Evolutionary conservation across 1,140 invertebrate genomes (phyloP), one percentile per base, ranked within the genome.

Genomic region (Parasteatoda tepidariorum): DNA sequence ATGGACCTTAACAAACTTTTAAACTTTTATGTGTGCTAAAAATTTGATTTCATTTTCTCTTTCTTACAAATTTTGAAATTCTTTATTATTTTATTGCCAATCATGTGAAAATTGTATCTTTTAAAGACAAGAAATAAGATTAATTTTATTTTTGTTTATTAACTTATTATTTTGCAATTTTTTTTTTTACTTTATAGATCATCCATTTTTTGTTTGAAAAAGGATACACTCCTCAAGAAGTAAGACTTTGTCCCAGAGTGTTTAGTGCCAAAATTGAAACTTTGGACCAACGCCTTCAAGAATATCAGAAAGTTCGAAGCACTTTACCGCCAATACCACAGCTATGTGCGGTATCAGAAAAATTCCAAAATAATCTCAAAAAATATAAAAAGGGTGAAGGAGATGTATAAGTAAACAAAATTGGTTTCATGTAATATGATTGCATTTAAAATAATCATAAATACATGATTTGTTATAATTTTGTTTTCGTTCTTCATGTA

Each of bases 141-240:
- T 68, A 5, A 28, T 57, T 22, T 59, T 74, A 55, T 59, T 74
- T 24, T 11, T 31, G 1, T 54, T 18, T 31, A 38, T 41, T 74
- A 4, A 38, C 11, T 38, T 28, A 26, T 38, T 41, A 4, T 41
- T 30, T n/a, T 41, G 24, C 11, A 70, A 22, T 34, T 66, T 28
- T 67, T 67, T 38, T 18, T 30, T 5, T 41, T 13, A 24, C 38
- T 18, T 66, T 78, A 18, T 22, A 83, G 81, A 48, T 83, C 1
- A n/a, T 83, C 3, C 66, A 83, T 15, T 83, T 83, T 66, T 28
- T 83, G 18, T 83, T 28, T 57, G 81, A 83, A 22, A 83, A 83
- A 34, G 81, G 81, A 26, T 83, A 83, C 34, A 83, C 81, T n/a
- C 57, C 70, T 24, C 57, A 73, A 11, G 81, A 83, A 83, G 48